Base-by-base conservation (phyloP, 2,888 invertebrate species). In the Lepidocyrtinus sp. region DNA sequence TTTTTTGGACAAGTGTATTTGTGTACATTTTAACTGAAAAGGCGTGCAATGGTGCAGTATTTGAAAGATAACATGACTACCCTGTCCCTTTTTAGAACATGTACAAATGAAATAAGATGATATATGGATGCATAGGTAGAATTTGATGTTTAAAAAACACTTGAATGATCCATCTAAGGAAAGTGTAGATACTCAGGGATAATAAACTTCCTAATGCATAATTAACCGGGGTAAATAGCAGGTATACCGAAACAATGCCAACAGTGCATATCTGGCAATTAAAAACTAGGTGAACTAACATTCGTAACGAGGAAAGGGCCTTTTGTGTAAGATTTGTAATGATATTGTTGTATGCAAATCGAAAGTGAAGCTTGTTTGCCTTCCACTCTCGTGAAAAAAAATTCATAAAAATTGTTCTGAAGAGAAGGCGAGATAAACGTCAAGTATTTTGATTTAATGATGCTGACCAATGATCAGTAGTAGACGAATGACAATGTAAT, bases 271-370 rank as follows among this genome's bases (percentile, higher is more conserved):
- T 36, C 50, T 50, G 63, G 74, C 74, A 74, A 74, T 74, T 74
- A 74, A 74, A 74, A 74, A 55, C 55, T 65, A 36, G 74, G 74
- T 74, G 74, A 74, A 65, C 65, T 74, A 62, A 59, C 27, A 64
- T 19, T 46, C 21, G 7, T 9, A 61, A 19, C 17, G 22, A 2
- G 21, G 71, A 71, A 21, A 71, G 61, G 71, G 24, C 71, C 36
- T 24, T 45, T 71, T 45, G 12, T n/a, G 15, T 15, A 55, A 36
- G n/a, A n/a, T n/a, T n/a, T n/a, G n/a, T n/a, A n/a, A n/a, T n/a
- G n/a, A n/a, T n/a, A n/a, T n/a, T n/a, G n/a, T n/a, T n/a, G n/a
- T 36, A 55, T 55, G 55, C 55, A n/a, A 55, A 55, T 55, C 17
- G 9, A 2, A n/a, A n/a, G n/a, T 17, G 7, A 55, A 55, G 21